Evolutionary conservation across 2,888 invertebrate genomes (phyloP).

Genomic region (Norana najaformis): DNA sequence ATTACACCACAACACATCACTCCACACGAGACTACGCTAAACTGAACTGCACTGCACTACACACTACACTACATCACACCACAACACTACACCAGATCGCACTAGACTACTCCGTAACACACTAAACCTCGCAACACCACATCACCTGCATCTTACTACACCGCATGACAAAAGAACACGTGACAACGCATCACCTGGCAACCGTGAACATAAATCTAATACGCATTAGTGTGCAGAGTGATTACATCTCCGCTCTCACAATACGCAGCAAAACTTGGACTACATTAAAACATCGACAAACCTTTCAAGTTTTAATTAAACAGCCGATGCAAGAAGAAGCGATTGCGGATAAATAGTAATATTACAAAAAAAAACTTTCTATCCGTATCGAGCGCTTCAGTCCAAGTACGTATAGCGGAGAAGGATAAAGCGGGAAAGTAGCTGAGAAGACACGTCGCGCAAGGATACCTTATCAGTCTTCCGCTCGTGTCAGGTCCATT

Average conservation of each 20-base stretch:
- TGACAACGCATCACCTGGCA: neutral
- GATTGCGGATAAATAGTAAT: constrained; percentile 9
- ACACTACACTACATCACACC: too few relatives aligned
- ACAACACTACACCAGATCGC: too few relatives aligned
- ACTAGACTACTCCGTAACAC: neutral
- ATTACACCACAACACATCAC: neutral
- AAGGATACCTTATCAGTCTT: neutral
- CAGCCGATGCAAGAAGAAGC: neutral
- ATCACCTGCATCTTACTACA: neutral
- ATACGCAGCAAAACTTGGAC: neutral
- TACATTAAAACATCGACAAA: neutral
- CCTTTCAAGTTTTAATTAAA: constrained; percentile 5
- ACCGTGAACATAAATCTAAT: neutral
- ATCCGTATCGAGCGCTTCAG: neutral
- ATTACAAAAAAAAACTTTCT: neutral
- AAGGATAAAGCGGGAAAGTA: neutral
- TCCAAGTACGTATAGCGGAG: neutral
- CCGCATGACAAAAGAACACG: neutral
- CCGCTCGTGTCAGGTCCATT: neutral
- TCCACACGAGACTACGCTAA: neutral
- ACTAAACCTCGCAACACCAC: neutral
- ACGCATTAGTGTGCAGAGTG: neutral
- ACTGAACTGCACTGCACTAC: too few relatives aligned
- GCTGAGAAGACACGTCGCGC: neutral
- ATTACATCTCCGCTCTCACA: neutral